Base-by-base conservation (phyloP, 2,888 invertebrate genomes). In the Ganaspis brasiliensis region DNA sequence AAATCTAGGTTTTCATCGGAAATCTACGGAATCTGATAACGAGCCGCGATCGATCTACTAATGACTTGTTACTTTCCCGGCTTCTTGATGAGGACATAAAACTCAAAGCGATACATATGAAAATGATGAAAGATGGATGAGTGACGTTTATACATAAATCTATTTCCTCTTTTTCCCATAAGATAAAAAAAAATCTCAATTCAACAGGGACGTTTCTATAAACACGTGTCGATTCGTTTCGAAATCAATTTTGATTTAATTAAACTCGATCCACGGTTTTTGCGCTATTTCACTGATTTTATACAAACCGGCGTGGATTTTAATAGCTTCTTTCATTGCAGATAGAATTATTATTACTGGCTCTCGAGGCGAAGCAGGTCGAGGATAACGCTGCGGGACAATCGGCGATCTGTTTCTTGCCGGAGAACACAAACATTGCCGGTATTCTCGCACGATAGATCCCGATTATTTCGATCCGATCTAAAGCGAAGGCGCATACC, bases 321-420 rank as follows among this genome's bases (percentile, higher is more conserved):
- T 55, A 78, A 78, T 77, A 56, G 73, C 71, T 40, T 24, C 45
- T 37, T 74, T 71, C 67, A 63, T 76, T 57, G 55, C 57, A 57
- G 76, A 55, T 67, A 63, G 75, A 78, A 82, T 79, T 79, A 81
- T 85, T 83, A 80, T 82, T 80, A 37, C 63, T 59, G 61, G 24
- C 56, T 35, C 73, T 59, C 55, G 77, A 45, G 21, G 12, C 56
- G 76, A 89, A 89, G 81, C 83, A 83, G 87, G 88, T 89, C 89
- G 89, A 88, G 88, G 89, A 86, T 86, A 85, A 74, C 74, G 84
- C 84, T 81, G 79, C 83, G 63, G 83, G 86, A 87, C 85, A 84
- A 86, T 83, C 77, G 79, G 61, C 78, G 80, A 78, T 83, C 80
- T 74, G 81, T 83, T 83, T 83, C 76, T 77, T 59, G 31, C 57